These are phyloP conservation scores for Drosophila virilis DNA, from an alignment of 1,140 invertebrate genomes.

Conservation along the genomic window DNA sequence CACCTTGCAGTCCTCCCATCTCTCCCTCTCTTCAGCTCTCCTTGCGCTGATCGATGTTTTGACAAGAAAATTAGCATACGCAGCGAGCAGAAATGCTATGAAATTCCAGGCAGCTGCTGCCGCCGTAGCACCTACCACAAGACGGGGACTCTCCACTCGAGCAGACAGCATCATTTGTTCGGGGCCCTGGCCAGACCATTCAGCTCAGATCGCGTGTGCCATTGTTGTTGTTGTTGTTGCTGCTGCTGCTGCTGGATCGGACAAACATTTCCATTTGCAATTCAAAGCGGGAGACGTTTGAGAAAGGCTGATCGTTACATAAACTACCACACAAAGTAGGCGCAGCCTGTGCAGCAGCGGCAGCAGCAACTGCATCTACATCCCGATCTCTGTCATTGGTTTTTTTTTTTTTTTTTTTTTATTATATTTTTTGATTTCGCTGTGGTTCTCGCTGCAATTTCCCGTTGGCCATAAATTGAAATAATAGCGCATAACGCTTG, in stretches of 20 bases:
- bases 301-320: constrained; percentile 74
- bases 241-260: not conserved
- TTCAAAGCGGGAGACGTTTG: constrained; percentile 61
- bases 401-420: constrained; percentile 19
- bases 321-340: constrained; percentile 67
- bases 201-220: constrained; percentile 47
- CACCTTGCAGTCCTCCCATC: not conserved
- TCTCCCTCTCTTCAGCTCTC: not conserved
- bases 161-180: constrained; percentile 62
- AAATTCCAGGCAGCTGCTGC: constrained; percentile 12
- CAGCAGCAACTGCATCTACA: constrained; percentile 43
- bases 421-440: not conserved
- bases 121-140: constrained; percentile 8
- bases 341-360: constrained; percentile 39
- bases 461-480: constrained; percentile 72
- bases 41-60: constrained; percentile 64
- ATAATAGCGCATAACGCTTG: constrained; percentile 66
- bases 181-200: not conserved
- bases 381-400: constrained; percentile 73
- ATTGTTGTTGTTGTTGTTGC: constrained; percentile 27
- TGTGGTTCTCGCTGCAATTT: constrained; percentile 40
- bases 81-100: constrained; percentile 16
- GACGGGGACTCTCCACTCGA: not conserved
- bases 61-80: constrained; percentile 74
- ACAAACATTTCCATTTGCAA: constrained; percentile 73